These are phyloP conservation scores for Antheraea pernyi DNA, from an alignment of 1,140 invertebrate genomes.

Conservation along the genomic window DNA sequence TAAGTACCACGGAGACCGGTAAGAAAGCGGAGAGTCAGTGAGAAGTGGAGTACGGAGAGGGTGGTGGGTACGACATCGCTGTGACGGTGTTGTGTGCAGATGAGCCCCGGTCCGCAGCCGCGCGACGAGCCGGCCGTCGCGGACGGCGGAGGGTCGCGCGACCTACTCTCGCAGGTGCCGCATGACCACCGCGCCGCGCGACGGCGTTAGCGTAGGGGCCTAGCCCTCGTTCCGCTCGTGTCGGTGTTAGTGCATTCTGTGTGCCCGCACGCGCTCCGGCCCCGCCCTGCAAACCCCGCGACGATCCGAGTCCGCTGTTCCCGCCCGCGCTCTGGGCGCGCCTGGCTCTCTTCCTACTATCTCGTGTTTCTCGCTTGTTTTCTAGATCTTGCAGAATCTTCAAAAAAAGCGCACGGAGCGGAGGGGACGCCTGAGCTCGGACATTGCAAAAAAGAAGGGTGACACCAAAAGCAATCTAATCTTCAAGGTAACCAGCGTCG, in stretches of 20 bases:
- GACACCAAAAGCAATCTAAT: slow-evolving; percentile 97
- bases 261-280: slow-evolving; percentile 57
- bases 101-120: slow-evolving; percentile 81
- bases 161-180: slow-evolving; percentile 81
- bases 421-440: slow-evolving; percentile 93
- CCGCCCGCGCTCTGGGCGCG: slow-evolving; percentile 63
- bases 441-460: slow-evolving; percentile 93
- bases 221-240: slow-evolving; percentile 58
- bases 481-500: slow-evolving; percentile 93
- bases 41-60: slow-evolving; percentile 73
- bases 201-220: slow-evolving; percentile 62
- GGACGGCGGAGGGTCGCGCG: slow-evolving; percentile 78
- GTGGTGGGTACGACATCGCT: slow-evolving; percentile 63
- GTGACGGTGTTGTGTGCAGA: slow-evolving; percentile 79
- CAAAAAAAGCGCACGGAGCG: slow-evolving; percentile 97
- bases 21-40: slow-evolving; percentile 61
- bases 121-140: slow-evolving; percentile 78
- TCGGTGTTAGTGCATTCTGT: slow-evolving; percentile 75
- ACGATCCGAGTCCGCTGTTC: slow-evolving; percentile 46
- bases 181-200: slow-evolving; percentile 51
- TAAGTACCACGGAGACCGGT: slow-evolving; percentile 1
- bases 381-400: slow-evolving; percentile 98
- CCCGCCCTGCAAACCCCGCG: slow-evolving; percentile 64
- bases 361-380: slow-evolving; percentile 89
- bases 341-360: slow-evolving; percentile 82